Base-by-base conservation (phyloP, 2,888 invertebrate genomes). In the Drosophila cognata region DNA sequence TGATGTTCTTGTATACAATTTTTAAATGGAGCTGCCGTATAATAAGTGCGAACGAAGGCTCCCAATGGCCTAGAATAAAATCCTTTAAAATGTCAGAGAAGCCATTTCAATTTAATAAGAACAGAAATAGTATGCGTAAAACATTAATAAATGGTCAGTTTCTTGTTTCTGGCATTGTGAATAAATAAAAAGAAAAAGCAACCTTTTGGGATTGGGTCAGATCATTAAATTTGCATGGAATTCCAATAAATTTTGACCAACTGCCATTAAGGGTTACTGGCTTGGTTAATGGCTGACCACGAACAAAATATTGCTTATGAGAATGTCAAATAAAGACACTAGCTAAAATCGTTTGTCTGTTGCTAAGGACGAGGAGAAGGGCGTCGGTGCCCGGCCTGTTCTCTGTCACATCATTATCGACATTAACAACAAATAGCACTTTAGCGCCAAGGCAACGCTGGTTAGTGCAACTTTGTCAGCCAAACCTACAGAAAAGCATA, bases 351-450 rank as follows among this genome's bases (percentile, higher is more conserved):
- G 36, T 11, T 71, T 75, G 59, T 57, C 29, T 56, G 43, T 41
- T 41, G 31, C 46, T 69, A 63, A 52, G 69, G 66, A 61, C 13
- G 46, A 13, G 13, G 21, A 46, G 21, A 50, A 31, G 38, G 33
- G 8, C 18, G 1, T 31, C 16, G n/a, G 29, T 18, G 25, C 4
- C 13, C 52, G 57, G 38, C 16, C 57, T 48, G 41, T 68, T 60
- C 29, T 67, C 66, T 67, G 79, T 75, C 83, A 77, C 88, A 85
- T 85, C 88, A 88, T 85, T 88, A 85, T 85, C 76, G 83, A 76
- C 88, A 73, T 85, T 76, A 79, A 85, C 85, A 85, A 85, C 85
- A 85, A 74, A 85, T 79, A 79, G 79, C 88, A 82, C 85, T 88
- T 88, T 83, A 85, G 50, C 38, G 64, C 43, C 55, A 56, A 28